Base-by-base conservation (phyloP, 2,797 vertebrate genomes). In the Sternarchorhynchus goeldii region DNA sequence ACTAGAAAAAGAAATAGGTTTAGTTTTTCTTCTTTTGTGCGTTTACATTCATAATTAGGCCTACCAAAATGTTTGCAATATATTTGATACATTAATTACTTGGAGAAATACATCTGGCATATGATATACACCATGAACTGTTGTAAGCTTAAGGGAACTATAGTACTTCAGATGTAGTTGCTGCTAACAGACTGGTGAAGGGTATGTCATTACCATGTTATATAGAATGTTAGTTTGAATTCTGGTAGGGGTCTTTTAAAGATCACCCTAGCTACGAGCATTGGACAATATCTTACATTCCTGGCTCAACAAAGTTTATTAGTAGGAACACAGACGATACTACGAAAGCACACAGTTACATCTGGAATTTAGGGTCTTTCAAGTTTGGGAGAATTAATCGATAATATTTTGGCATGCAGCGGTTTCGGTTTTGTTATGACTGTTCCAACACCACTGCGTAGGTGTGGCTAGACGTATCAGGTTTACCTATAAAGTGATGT, bases 161-260 rank as follows among this genome's bases (percentile, higher is more conserved):
- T 12, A 50, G 45, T 50, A 50, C 45, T 50, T 66, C 18, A 66
- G 10, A 8, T 25, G 20, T 67, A 20, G 2, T n/a, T 66, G n/a
- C 45, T 41, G 36, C n/a, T 21, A 7, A 20, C 36, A 45, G 18
- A 17, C 2, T 5, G 1, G 3, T 18, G 36, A 14, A 50, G 45
- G 34, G 17, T 7, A 3, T 63, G 16, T 29, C 31, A 16, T 14
- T 17, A 31, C 18, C 17, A 17, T 18, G 17, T 18, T n/a, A 36
- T 45, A 45, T 36, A 36, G 6, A 45, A 45, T 45, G 41, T 10
- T 45, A 45, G 10, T 8, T 8, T 45, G 8, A 12, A 50, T 68
- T 50, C 14, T 74, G 56, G 66, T 55, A 79, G 53, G 25, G 36
- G 10, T 53, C 8, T 21, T 67, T 73, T 25, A 21, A 57, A 45